Percentiles rank a stretch among this genome's conserved stretches.
phyloP scores from a whole-genome alignment of 2,888 invertebrate genomes.

The Tetragonisca angustula region DNA sequence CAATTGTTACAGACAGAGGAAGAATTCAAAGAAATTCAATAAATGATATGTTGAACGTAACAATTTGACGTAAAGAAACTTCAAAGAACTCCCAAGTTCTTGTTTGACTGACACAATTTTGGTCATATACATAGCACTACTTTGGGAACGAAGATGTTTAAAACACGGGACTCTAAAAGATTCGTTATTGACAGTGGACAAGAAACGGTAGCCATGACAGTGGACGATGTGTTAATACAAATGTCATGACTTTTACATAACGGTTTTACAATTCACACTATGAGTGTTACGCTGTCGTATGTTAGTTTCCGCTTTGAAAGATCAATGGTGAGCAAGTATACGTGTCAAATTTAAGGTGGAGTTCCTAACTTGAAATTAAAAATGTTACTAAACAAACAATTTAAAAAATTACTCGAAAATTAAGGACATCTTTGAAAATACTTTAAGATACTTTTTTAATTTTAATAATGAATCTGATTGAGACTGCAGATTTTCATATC shows the following conservation, averaged over 20 bases:
- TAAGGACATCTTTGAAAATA: neutral
- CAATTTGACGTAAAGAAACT: no score
- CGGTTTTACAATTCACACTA: constrained; percentile 54
- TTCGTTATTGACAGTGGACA: constrained; percentile 5
- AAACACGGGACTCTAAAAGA: neutral
- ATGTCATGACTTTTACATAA: constrained; percentile 70
- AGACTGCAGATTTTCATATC: no score
- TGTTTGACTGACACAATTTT: no score
- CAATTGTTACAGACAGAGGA: no score
- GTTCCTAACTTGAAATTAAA: no score
- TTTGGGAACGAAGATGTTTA: neutral
- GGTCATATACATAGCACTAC: neutral
- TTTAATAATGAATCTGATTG: neutral
- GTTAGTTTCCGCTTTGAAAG: constrained; percentile 54
- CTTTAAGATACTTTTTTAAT: neutral
- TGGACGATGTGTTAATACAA: constrained; percentile 50
- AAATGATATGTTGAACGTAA: no score
- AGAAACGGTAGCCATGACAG: constrained; percentile 31
- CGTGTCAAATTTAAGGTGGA: neutral
- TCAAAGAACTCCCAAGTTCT: no score
- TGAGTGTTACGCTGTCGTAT: constrained; percentile 4
- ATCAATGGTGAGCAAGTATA: constrained; percentile 15
- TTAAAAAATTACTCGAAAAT: neutral
- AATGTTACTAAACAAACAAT: no score
- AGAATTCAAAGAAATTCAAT: no score